A percentile compares a stretch with the other conserved stretches of the same genome.
These are phyloP conservation scores for Cerastis leucographa DNA, from an alignment of 2,888 invertebrate species.

Conservation along the genomic window DNA sequence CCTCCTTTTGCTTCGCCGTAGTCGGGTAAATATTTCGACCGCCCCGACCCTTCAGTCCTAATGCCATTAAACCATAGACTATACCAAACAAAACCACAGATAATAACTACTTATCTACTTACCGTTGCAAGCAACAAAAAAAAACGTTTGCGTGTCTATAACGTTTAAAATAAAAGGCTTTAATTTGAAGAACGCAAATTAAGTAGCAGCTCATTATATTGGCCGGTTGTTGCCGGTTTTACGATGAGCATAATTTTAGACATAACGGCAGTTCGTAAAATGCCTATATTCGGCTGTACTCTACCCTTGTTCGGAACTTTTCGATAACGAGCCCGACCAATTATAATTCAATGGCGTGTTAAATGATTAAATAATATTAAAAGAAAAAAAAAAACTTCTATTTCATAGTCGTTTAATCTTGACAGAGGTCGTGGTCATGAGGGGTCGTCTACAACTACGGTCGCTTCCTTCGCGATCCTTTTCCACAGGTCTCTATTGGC, in stretches of 20 bases:
- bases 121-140: background rate
- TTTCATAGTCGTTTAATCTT: too few species aligned
- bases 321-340: background rate
- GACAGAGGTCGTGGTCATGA: too few species aligned
- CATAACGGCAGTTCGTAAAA: slow-evolving; percentile 33
- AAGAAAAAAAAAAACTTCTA: too few species aligned
- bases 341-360: background rate
- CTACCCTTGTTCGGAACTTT: slow-evolving; percentile 1
- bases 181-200: slow-evolving; percentile 41
- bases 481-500: too few species aligned
- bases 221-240: slow-evolving; percentile 17
- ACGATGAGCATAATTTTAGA: slow-evolving; percentile 47
- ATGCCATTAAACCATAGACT: background rate
- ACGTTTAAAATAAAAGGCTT: slow-evolving; percentile 39
- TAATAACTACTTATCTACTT: background rate
- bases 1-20: too few species aligned
- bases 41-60: background rate
- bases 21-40: too few species aligned
- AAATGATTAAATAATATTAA: background rate
- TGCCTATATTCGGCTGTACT: slow-evolving; percentile 8
- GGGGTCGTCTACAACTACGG: too few species aligned
- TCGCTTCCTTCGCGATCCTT: too few species aligned
- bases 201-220: slow-evolving; percentile 49
- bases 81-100: background rate
- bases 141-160: slow-evolving; percentile 23